These are phyloP conservation scores for Chaetodon trifascialis DNA, from an alignment of 2,113 vertebrate genomes.

Conservation along the genomic window DNA sequence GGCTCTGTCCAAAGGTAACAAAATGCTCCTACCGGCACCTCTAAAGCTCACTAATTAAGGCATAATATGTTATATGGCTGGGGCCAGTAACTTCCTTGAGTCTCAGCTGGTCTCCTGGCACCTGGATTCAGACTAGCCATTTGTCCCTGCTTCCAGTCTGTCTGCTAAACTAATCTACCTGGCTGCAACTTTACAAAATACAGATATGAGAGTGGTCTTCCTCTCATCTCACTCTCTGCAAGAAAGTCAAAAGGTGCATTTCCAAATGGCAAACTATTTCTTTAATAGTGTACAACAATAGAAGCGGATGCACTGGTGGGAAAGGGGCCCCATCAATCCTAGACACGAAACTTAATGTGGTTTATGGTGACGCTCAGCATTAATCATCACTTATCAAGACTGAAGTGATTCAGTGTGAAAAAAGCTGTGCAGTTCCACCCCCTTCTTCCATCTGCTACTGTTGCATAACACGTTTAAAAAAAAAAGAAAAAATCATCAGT, in stretches of 20 bases:
- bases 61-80: neutral
- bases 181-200: neutral
- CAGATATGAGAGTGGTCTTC: neutral
- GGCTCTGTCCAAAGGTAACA: neutral
- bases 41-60: neutral
- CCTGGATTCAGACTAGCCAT: neutral
- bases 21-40: neutral
- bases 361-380: constrained; percentile 6
- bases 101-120: too few species aligned
- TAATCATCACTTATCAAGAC: constrained; percentile 39
- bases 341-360: neutral
- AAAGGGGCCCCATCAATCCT: constrained; percentile 29
- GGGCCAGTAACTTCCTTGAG: too few species aligned
- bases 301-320: neutral
- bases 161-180: neutral
- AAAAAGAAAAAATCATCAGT: neutral
- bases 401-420: constrained; percentile 45
- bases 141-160: neutral
- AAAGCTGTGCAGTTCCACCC: neutral
- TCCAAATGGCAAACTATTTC: neutral
- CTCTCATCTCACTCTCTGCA: neutral
- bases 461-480: constrained; percentile 50
- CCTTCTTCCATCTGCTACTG: constrained; percentile 55
- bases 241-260: neutral
- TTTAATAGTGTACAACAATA: constrained; percentile 8